These are phyloP conservation scores for Motacilla tschutschensis DNA, from an alignment of 2,113 vertebrate species.

Conservation along the genomic window DNA sequence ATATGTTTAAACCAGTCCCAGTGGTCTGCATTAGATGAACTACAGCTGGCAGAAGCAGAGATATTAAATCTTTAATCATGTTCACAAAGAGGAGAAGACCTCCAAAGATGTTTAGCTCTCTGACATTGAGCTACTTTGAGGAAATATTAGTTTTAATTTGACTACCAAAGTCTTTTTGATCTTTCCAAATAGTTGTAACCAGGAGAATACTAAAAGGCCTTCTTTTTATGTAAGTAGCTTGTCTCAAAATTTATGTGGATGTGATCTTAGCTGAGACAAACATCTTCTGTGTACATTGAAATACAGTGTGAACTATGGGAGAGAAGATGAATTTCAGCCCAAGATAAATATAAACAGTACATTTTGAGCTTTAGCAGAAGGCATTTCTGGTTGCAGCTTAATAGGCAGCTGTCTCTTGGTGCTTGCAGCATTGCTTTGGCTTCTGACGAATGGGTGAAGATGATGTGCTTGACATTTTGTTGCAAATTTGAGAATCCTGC, in stretches of 20 bases:
- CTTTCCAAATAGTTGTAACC: neutral
- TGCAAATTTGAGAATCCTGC: neutral
- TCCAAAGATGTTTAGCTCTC: neutral
- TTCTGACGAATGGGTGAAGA: neutral
- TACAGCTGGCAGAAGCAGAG: neutral
- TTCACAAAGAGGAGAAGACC: neutral
- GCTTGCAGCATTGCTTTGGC: neutral
- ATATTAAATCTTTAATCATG: slow-evolving; percentile 6
- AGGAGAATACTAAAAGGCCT: neutral
- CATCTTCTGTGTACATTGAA: neutral
- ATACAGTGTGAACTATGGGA: neutral
- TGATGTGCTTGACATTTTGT: neutral
- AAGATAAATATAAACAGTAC: slow-evolving; percentile 39
- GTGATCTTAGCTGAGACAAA: neutral
- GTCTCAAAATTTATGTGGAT: neutral
- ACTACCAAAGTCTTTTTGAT: neutral
- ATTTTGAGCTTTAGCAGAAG: slow-evolving; percentile 4
- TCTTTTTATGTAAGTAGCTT: neutral
- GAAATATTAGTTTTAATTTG: neutral
- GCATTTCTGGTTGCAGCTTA: slow-evolving; percentile 32
- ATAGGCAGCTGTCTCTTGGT: slow-evolving; percentile 22
- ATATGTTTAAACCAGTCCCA: neutral
- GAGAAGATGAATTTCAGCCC: slow-evolving; percentile 18
- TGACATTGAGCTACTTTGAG: neutral
- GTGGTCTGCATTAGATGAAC: neutral